Percentiles rank a stretch among this genome's conserved stretches.
These are phyloP conservation scores for Iselma pallidipennis DNA, from an alignment of 2,888 invertebrate genomes.

Conservation along the genomic window DNA sequence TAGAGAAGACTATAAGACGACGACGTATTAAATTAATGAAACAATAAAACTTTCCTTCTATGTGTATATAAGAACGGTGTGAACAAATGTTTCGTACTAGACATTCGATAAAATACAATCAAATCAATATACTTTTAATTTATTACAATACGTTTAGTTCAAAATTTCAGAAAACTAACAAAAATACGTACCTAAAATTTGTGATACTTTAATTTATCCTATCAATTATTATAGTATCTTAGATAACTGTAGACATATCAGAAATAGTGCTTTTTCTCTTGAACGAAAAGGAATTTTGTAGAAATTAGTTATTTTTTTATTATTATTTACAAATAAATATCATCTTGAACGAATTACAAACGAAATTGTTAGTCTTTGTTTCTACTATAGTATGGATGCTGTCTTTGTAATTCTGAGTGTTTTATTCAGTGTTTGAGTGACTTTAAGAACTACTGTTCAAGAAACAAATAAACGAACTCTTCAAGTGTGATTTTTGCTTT, in stretches of 20 bases:
- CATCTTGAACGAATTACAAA: no score
- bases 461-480: slow-evolving; percentile 23
- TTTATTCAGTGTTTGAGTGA: slow-evolving; percentile 19
- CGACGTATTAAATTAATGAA: neutral
- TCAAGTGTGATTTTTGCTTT: slow-evolving; percentile 14
- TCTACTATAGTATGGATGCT: slow-evolving; percentile 25
- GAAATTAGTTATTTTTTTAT: neutral
- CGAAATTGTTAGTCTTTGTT: no score
- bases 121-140: no score
- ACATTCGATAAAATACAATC: neutral
- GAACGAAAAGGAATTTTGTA: neutral
- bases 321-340: no score
- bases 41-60: no score
- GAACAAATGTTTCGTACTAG: slow-evolving; percentile 14
- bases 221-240: slow-evolving; percentile 29
- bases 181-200: slow-evolving; percentile 41
- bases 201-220: slow-evolving; percentile 33
- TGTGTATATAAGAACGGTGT: no score
- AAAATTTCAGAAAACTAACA: no score
- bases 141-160: no score
- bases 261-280: slow-evolving; percentile 27
- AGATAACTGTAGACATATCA: slow-evolving; percentile 38
- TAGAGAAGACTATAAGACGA: neutral
- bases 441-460: slow-evolving; percentile 29
- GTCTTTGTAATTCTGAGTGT: slow-evolving; percentile 20